These are phyloP conservation scores for Sebastes nivosus DNA, from an alignment of 2,797 vertebrate genomes.

Conservation along the genomic window DNA sequence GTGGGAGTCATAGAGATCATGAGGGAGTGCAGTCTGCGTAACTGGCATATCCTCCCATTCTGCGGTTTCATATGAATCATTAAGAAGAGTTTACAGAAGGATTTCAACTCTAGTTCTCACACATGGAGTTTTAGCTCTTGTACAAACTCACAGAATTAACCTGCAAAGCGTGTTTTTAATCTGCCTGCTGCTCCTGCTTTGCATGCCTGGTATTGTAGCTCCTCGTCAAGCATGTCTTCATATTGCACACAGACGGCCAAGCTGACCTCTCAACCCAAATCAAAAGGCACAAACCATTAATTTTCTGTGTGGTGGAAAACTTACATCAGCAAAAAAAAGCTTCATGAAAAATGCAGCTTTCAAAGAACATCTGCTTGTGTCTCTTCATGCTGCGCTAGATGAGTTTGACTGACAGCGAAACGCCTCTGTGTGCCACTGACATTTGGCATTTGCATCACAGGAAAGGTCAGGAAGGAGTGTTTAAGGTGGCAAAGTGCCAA, in stretches of 20 bases:
- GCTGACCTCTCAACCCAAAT: slow-evolving; percentile 29
- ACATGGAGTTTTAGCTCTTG: slow-evolving; percentile 13
- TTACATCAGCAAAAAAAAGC: slow-evolving; percentile 3
- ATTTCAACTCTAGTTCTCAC: slow-evolving; percentile 33
- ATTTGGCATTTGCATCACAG: slow-evolving; percentile 27
- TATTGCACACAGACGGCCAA: slow-evolving; percentile 50
- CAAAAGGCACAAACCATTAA: slow-evolving; percentile 13
- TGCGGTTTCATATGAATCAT: slow-evolving; percentile 69
- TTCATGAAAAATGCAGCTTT: neutral
- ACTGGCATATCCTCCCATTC: slow-evolving; percentile 53
- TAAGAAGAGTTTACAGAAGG: slow-evolving; percentile 42
- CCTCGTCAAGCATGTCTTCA: slow-evolving; percentile 32
- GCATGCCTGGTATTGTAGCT: slow-evolving; percentile 9
- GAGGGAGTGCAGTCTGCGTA: slow-evolving; percentile 46
- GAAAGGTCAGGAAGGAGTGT: slow-evolving; percentile 24
- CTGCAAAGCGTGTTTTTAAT: slow-evolving; percentile 25
- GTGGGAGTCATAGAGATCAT: slow-evolving; percentile 52
- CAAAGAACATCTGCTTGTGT: slow-evolving; percentile 35
- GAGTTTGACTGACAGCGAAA: slow-evolving; percentile 47
- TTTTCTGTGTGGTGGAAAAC: slow-evolving; percentile 26
- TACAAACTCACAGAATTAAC: slow-evolving; percentile 1
- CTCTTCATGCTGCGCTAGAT: neutral
- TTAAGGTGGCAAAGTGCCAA: slow-evolving; percentile 37
- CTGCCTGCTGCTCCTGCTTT: slow-evolving; percentile 9
- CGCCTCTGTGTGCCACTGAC: neutral